These are phyloP conservation scores for Drosophila orosa DNA, from an alignment of 1,140 invertebrate species.

Conservation along the genomic window DNA sequence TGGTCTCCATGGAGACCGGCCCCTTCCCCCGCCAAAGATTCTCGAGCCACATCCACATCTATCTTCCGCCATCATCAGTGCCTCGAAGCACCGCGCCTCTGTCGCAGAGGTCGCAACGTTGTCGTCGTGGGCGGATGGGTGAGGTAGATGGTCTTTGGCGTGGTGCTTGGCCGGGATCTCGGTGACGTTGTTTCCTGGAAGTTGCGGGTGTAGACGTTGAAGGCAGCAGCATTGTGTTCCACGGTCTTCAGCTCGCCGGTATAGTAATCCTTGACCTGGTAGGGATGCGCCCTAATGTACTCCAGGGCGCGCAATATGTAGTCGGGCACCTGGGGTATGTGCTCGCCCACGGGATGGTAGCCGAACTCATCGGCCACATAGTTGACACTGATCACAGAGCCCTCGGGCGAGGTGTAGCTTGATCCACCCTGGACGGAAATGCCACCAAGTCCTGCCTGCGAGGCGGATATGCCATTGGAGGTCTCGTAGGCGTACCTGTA, in stretches of 20 bases:
- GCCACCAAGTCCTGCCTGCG: constrained; percentile 85
- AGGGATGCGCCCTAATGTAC: constrained; percentile 85
- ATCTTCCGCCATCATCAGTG: constrained; percentile 6
- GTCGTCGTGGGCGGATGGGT: constrained; percentile 59
- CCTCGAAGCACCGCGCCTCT: constrained; percentile 13
- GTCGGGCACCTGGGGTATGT: constrained; percentile 84
- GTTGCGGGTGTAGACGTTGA: constrained; percentile 70
- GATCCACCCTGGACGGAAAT: constrained; percentile 61
- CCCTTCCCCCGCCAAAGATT: constrained; percentile 13
- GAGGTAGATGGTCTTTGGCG: constrained; percentile 65
- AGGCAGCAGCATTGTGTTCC: constrained; percentile 69
- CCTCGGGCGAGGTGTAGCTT: constrained; percentile 81
- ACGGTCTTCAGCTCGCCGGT: constrained; percentile 67
- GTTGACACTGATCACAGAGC: constrained; percentile 84
- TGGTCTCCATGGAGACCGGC: constrained; percentile 22
- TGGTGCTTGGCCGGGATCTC: constrained; percentile 49
- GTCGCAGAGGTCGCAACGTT: constrained; percentile 9
- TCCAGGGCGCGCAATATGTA: constrained; percentile 83
- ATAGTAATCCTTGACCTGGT: constrained; percentile 71
- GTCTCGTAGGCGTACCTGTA: constrained; percentile 85
- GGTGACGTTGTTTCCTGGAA: constrained; percentile 49
- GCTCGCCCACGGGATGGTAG: constrained; percentile 85
- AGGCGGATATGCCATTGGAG: constrained; percentile 86
- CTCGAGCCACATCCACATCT: neutral
- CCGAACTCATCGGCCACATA: constrained; percentile 88